Conservation (phyloP, 2,797 vertebrate species). For the Falco columbarius region DNA sequence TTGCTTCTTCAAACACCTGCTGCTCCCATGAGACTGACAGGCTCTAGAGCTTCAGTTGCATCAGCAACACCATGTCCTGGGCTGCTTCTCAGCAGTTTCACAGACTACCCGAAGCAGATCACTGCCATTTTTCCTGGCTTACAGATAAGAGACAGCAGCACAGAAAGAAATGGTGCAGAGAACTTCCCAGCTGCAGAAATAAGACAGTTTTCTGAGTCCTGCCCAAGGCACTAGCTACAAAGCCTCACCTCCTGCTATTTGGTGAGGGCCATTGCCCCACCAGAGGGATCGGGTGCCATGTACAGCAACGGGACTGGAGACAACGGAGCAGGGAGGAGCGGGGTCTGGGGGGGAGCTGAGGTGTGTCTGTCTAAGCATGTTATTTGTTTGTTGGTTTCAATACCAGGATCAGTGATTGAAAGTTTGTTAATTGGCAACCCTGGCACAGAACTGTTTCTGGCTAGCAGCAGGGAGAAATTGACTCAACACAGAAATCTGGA, state of each 20-base stretch:
- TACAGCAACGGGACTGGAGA: background rate
- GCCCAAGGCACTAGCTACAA: background rate
- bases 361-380: background rate
- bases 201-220: background rate
- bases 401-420: background rate
- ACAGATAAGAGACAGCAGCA: background rate
- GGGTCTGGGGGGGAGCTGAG: background rate
- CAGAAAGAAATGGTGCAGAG: background rate
- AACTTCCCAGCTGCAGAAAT: background rate
- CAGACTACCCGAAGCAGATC: background rate
- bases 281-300: background rate
- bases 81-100: background rate
- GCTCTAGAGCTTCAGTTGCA: background rate
- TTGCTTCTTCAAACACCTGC: background rate
- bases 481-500: conserved; percentile 43
- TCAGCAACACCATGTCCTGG: background rate
- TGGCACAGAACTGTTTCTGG: conserved; percentile 17
- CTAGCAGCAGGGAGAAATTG: background rate
- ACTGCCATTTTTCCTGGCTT: background rate
- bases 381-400: background rate
- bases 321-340: background rate
- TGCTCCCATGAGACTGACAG: background rate
- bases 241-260: background rate
- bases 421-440: conserved; percentile 5
- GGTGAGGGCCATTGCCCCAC: background rate